These are phyloP conservation scores for Gracilinanus agilis DNA, from an alignment of 2,113 vertebrate genomes.

Conservation along the genomic window DNA sequence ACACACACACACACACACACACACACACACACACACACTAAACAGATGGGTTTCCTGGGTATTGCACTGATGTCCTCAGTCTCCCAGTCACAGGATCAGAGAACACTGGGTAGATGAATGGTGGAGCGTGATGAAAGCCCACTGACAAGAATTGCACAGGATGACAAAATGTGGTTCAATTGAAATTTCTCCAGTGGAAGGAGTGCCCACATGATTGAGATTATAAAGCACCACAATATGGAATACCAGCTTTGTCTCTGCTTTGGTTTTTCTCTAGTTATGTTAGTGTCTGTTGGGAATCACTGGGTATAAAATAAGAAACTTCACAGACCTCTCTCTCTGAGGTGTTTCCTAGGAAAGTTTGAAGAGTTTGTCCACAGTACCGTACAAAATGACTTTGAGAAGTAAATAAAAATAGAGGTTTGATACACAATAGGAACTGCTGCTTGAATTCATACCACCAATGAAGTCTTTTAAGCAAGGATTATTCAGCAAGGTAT, in stretches of 20 bases:
- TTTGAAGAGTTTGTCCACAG: neutral
- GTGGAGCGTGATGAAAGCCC: neutral
- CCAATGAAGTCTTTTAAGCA: neutral
- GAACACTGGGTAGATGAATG: neutral
- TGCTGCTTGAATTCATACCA: neutral
- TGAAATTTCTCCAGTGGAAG: neutral
- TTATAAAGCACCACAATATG: neutral
- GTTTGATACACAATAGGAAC: neutral
- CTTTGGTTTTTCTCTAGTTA: neutral
- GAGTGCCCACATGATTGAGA: neutral
- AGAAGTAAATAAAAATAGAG: slow-evolving; percentile 1
- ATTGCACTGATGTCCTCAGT: neutral
- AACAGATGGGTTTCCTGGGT: neutral
- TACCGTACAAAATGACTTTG: neutral
- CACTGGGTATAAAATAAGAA: neutral
- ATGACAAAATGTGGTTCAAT: neutral
- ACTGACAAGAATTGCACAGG: neutral
- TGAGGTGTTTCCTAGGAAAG: neutral
- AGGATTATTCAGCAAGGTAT: neutral
- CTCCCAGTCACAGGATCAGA: neutral
- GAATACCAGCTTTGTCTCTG: neutral
- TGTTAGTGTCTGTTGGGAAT: neutral
- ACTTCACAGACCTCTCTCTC: neutral
- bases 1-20: too few relatives aligned
- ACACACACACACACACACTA: too few relatives aligned